Conservation (phyloP, 2,797 vertebrate species). For the Bucorvus abyssinicus region DNA sequence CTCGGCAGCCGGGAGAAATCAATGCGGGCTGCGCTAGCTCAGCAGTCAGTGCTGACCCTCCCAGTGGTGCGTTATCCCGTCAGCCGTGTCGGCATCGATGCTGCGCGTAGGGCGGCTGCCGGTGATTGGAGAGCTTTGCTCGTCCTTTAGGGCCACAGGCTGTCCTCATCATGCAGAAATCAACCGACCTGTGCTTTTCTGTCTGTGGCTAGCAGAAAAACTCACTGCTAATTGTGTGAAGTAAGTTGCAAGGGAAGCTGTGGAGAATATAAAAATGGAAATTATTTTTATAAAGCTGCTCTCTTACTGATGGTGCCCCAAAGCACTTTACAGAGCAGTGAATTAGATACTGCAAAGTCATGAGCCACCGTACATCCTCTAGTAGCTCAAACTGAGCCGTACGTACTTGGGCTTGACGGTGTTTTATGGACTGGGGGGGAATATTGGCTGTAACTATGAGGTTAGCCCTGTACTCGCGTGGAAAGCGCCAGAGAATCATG, state of each 20-base stretch:
- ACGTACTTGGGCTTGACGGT: not conserved
- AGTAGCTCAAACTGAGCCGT: not conserved
- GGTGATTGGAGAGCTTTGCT: not conserved
- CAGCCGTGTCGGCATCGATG: rapidly evolving
- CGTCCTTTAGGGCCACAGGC: not conserved
- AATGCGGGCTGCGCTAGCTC: rapidly evolving
- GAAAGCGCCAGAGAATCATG: not conserved
- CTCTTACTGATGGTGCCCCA: not conserved
- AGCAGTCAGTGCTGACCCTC: too few relatives aligned
- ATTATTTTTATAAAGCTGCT: not conserved
- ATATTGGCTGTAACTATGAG: rapidly evolving
- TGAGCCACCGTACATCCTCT: not conserved
- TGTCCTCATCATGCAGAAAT: rapidly evolving
- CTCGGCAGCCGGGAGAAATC: not conserved
- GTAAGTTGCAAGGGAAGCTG: not conserved
- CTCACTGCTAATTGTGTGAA: not conserved
- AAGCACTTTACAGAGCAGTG: not conserved
- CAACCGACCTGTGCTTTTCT: not conserved
- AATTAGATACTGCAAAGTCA: not conserved
- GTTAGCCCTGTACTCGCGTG: not conserved
- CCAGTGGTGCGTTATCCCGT: rapidly evolving
- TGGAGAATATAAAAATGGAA: not conserved
- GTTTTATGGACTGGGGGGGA: not conserved
- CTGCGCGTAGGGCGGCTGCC: rapidly evolving
- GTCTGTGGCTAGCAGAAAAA: rapidly evolving